Conservation (phyloP, 1,140 invertebrate species). For the Stenopsyche tienmushanensis region DNA sequence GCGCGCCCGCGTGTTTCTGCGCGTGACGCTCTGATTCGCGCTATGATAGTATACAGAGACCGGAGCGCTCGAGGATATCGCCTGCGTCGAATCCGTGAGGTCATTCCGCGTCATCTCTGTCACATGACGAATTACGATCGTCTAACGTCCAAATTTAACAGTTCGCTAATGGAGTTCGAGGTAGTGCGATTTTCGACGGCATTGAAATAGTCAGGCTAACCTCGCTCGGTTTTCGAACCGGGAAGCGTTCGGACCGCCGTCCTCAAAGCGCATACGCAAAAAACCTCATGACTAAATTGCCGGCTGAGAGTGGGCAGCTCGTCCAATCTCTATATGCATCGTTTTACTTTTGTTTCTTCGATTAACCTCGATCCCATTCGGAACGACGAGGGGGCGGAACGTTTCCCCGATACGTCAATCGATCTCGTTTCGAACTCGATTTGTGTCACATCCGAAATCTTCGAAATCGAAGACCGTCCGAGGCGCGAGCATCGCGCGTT, state of each 20-base stretch:
- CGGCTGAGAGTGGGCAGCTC: too few species aligned
- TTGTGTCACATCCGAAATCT: too few species aligned
- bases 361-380: background rate
- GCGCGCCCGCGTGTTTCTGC: background rate
- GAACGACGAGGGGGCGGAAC: background rate
- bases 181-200: conserved; percentile 21
- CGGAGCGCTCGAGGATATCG: too few species aligned
- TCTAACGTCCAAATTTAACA: background rate
- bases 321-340: too few species aligned
- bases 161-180: conserved; percentile 5
- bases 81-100: too few species aligned
- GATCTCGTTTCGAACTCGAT: too few species aligned
- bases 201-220: conserved; percentile 37
- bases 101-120: too few species aligned
- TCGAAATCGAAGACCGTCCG: background rate
- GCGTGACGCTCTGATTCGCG: background rate
- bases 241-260: conserved; percentile 33
- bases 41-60: background rate
- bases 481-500: background rate
- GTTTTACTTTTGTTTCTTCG: background rate
- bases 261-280: conserved; percentile 22
- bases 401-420: too few species aligned
- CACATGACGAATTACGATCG: too few species aligned
- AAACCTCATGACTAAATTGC: background rate
- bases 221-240: conserved; percentile 39